Conservation (phyloP, 2,888 invertebrate genomes). For the Acanthacorydalis orientalis region DNA sequence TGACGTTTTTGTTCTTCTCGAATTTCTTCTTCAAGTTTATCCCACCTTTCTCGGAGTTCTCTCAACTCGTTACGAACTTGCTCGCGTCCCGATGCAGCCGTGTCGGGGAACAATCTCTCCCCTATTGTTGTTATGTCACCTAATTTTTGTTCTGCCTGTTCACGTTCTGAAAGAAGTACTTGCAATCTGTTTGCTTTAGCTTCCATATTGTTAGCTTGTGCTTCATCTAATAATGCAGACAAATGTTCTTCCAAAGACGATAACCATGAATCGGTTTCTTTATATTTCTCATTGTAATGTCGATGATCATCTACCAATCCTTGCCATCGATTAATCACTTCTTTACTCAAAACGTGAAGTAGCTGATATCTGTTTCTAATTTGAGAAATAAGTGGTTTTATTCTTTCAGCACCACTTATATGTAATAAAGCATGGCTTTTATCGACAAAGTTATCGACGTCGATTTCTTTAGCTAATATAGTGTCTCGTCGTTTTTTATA, state of each 20-base stretch:
- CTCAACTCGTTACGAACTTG: constrained; percentile 72
- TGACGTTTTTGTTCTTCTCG: constrained; percentile 70
- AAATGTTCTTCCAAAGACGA: constrained; percentile 58
- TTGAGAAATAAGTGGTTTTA: constrained; percentile 76
- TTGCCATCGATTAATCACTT: constrained; percentile 71
- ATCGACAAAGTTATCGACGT: constrained; percentile 77
- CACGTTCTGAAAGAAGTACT: constrained; percentile 58
- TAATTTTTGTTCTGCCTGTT: constrained; percentile 68
- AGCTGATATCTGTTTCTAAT: constrained; percentile 77
- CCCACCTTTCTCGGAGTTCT: constrained; percentile 71
- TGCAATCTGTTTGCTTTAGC: constrained; percentile 52
- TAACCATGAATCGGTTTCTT: constrained; percentile 63
- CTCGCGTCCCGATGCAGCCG: constrained; percentile 81
- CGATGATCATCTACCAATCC: constrained; percentile 70
- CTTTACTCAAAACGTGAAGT: constrained; percentile 64
- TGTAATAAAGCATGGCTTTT: constrained; percentile 75
- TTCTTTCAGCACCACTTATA: constrained; percentile 65
- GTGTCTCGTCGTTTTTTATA: constrained; percentile 59
- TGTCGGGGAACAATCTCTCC: constrained; percentile 83
- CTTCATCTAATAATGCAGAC: constrained; percentile 43
- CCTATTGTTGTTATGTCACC: constrained; percentile 57
- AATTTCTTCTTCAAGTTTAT: constrained; percentile 68
- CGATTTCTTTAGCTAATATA: constrained; percentile 64
- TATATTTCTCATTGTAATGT: constrained; percentile 55
- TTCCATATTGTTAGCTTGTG: constrained; percentile 37